Evolutionary conservation across 35 echinoderm and acorn worm species (phyloP).

Genomic region (Stichopus chloronotus): DNA sequence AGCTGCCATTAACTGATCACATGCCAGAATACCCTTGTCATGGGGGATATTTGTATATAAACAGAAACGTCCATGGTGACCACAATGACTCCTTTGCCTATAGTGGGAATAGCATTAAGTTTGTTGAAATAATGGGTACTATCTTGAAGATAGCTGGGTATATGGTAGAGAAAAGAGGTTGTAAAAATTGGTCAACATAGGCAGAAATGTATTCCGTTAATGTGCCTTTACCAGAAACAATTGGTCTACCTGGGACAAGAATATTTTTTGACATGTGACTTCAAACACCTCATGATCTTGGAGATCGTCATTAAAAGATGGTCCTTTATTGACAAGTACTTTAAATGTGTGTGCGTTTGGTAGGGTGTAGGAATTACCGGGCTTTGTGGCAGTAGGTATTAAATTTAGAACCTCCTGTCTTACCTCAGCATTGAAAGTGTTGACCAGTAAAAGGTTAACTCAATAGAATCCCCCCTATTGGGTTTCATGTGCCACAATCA

Average conservation of each 20-base stretch:
- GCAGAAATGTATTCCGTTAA: background rate
- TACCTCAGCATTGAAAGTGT: too few species aligned
- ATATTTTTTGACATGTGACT: slow-evolving; percentile 3
- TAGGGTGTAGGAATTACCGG: background rate
- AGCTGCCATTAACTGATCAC: background rate
- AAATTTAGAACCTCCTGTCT: background rate
- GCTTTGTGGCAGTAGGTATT: background rate
- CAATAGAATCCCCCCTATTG: too few species aligned
- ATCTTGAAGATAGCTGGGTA: background rate
- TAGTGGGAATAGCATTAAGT: background rate
- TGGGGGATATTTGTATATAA: slow-evolving; percentile 24
- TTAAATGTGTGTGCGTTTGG: background rate
- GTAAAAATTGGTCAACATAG: background rate
- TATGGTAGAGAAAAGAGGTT: background rate
- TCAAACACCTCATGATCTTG: background rate
- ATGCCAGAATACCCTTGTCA: background rate
- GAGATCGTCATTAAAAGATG: background rate
- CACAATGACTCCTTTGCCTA: background rate
- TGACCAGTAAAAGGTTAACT: too few species aligned
- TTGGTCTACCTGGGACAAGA: background rate
- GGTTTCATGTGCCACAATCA: too few species aligned
- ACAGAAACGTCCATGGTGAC: slow-evolving; percentile 17
- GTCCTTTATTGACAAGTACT: background rate
- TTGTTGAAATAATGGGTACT: slow-evolving; percentile 7
- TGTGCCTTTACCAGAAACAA: background rate